Percentiles rank a stretch among this genome's conserved stretches.
Evolutionary conservation across 2,888 invertebrate species (phyloP).

Genomic region (Clunio marinus): DNA sequence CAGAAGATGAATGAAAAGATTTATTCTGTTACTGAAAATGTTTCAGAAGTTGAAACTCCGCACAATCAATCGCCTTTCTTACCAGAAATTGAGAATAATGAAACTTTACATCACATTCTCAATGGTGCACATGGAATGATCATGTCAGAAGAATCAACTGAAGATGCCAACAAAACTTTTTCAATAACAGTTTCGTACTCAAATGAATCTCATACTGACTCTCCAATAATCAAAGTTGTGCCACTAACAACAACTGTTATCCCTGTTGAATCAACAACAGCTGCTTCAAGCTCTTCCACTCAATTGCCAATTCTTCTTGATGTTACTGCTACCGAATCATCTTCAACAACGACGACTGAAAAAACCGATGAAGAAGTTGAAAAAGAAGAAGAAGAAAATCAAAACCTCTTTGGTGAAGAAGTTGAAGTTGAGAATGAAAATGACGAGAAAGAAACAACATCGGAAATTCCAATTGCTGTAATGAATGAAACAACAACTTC

Average conservation of each 20-base stretch:
- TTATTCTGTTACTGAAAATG: slow-evolving; percentile 41
- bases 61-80: slow-evolving; percentile 54
- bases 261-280: background rate
- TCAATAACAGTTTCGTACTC: slow-evolving; percentile 15
- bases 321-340: background rate
- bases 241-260: background rate
- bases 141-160: slow-evolving; percentile 42
- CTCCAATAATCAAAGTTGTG: slow-evolving; percentile 17
- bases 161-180: slow-evolving; percentile 19
- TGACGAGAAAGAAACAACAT: background rate
- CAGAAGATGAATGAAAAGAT: slow-evolving; percentile 25
- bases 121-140: slow-evolving; percentile 57
- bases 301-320: background rate
- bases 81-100: slow-evolving; percentile 62
- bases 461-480: background rate
- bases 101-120: slow-evolving; percentile 57
- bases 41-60: slow-evolving; percentile 38
- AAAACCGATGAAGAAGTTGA: background rate
- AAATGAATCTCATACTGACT: slow-evolving; percentile 20
- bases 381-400: background rate
- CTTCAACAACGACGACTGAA: slow-evolving; percentile 26
- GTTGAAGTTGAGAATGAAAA: background rate
- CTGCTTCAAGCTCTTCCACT: background rate
- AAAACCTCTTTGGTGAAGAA: background rate
- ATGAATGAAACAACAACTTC: background rate